These are phyloP conservation scores for Andrena praecox DNA, from an alignment of 2,888 invertebrate genomes.

Conservation along the genomic window DNA sequence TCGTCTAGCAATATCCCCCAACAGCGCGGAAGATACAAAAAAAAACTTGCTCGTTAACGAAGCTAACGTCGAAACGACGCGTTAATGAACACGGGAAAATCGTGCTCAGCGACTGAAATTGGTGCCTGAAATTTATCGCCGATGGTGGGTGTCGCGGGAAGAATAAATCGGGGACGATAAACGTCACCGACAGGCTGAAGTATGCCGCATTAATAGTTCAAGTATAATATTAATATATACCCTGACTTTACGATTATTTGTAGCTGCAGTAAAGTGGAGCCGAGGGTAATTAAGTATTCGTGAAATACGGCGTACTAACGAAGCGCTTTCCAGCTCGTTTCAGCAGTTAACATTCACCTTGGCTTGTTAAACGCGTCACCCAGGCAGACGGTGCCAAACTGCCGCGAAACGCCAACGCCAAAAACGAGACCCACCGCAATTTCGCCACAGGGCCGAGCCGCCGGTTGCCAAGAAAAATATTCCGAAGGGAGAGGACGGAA, in stretches of 20 bases:
- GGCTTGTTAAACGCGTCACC: slow-evolving; percentile 68
- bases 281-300: slow-evolving; percentile 75
- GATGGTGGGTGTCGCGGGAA: slow-evolving; percentile 24
- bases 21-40: too few species aligned
- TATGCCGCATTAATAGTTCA: slow-evolving; percentile 43
- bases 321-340: slow-evolving; percentile 75
- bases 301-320: slow-evolving; percentile 72
- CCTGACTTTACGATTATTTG: slow-evolving; percentile 56
- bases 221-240: slow-evolving; percentile 58
- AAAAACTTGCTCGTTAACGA: neutral
- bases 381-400: slow-evolving; percentile 44
- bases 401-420: neutral
- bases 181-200: slow-evolving; percentile 20
- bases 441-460: neutral
- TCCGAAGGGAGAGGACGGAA: neutral
- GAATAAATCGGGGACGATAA: slow-evolving; percentile 47
- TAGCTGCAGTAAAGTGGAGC: slow-evolving; percentile 56
- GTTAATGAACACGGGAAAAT: slow-evolving; percentile 37
- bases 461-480: neutral
- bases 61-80: neutral
- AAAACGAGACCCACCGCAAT: slow-evolving; percentile 12
- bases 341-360: slow-evolving; percentile 70
- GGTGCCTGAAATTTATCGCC: slow-evolving; percentile 40
- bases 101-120: slow-evolving; percentile 14
- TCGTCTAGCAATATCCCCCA: neutral